Evolutionary conservation across 1,140 invertebrate genomes (phyloP).

Genomic region (Dendroctonus ponderosae): DNA sequence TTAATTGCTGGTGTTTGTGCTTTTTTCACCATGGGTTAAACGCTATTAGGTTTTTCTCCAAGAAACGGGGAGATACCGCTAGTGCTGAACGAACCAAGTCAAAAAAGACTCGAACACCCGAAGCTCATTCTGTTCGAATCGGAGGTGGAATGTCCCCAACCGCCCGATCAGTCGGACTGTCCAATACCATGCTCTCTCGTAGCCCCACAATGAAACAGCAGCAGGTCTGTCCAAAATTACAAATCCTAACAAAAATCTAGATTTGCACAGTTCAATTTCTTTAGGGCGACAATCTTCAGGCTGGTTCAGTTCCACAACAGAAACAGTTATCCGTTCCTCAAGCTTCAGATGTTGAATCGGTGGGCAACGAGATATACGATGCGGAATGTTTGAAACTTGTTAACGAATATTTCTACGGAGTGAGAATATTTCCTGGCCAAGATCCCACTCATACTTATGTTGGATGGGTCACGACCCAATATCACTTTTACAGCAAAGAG

Average conservation of each 20-base stretch:
- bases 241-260: neutral
- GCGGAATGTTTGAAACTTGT: slow-evolving; percentile 86
- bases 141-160: slow-evolving; percentile 20
- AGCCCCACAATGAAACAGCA: slow-evolving; percentile 60
- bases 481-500: slow-evolving; percentile 83
- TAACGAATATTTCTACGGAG: slow-evolving; percentile 96
- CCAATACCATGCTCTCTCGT: slow-evolving; percentile 45
- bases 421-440: slow-evolving; percentile 90
- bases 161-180: slow-evolving; percentile 37
- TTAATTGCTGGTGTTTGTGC: slow-evolving; percentile 1
- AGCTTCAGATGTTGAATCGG: slow-evolving; percentile 67
- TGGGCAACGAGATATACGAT: slow-evolving; percentile 83
- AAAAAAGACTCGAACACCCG: slow-evolving; percentile 70
- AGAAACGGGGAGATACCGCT: slow-evolving; percentile 67
- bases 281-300: slow-evolving; percentile 52
- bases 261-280: slow-evolving; percentile 1
- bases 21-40: neutral
- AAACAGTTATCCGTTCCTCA: slow-evolving; percentile 71
- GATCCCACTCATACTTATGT: slow-evolving; percentile 96
- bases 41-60: slow-evolving; percentile 70
- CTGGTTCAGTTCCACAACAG: slow-evolving; percentile 65
- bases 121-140: slow-evolving; percentile 57
- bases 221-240: slow-evolving; percentile 51
- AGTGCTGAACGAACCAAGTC: slow-evolving; percentile 59
- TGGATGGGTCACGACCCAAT: slow-evolving; percentile 99